Percentiles rank a stretch among this genome's conserved stretches.
Evolutionary conservation across 1,140 invertebrate species (phyloP).

Genomic region (Tetraneura akinire): DNA sequence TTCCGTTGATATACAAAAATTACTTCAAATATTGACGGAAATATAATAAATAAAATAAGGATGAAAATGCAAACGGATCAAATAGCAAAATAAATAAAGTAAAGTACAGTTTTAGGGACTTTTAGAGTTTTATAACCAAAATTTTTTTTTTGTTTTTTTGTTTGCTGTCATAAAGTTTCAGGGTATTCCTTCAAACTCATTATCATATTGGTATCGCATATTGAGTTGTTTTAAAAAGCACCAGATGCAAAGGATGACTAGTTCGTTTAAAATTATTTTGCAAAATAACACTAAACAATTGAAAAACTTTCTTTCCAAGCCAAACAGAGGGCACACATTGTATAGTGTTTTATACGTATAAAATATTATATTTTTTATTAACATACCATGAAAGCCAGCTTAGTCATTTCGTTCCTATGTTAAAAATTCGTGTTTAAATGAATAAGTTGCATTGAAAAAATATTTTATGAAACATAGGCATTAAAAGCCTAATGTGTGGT

Average conservation of each 20-base stretch:
- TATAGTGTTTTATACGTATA: not conserved
- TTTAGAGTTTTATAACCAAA: slow-evolving; percentile 35
- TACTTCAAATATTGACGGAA: not conserved
- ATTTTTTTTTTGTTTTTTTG: not conserved
- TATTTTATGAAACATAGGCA: slow-evolving; percentile 27
- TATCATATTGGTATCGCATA: slow-evolving; percentile 45
- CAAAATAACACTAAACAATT: slow-evolving; percentile 42
- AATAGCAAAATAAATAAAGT: not conserved
- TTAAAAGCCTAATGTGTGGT: slow-evolving; percentile 9
- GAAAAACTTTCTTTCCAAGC: slow-evolving; percentile 36
- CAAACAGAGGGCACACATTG: slow-evolving; percentile 22
- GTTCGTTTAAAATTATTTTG: slow-evolving; percentile 29
- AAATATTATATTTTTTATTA: slow-evolving; percentile 7
- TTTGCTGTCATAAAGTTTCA: slow-evolving; percentile 41
- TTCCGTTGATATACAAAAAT: not conserved
- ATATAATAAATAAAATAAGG: slow-evolving; percentile 12
- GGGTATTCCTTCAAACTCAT: slow-evolving; percentile 39
- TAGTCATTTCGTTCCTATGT: not conserved
- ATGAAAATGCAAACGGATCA: slow-evolving; percentile 26
- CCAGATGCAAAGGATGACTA: slow-evolving; percentile 24
- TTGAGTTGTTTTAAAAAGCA: slow-evolving; percentile 38
- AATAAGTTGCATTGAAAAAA: not conserved
- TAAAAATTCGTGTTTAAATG: slow-evolving; percentile 5
- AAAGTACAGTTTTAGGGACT: slow-evolving; percentile 27
- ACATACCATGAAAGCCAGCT: not conserved